Evolutionary conservation across 1,140 invertebrate species (phyloP), one percentile per base, ranked within the genome.

Genomic region (Drosophila micromelanica): DNA sequence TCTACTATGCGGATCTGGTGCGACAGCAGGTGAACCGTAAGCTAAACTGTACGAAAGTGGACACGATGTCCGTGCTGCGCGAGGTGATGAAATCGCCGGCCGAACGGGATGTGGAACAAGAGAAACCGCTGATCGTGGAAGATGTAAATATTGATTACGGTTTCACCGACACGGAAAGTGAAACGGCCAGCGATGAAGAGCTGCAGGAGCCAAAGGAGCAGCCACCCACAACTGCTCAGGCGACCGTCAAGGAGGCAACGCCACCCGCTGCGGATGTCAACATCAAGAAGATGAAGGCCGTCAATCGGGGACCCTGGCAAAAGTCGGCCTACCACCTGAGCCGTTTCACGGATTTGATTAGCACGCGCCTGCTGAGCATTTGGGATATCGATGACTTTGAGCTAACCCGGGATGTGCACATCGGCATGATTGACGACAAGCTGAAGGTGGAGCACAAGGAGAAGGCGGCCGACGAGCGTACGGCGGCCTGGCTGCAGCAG

Each of bases 371-470:
- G 38, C 38, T 89, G 0, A 73, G 54, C 27, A 56, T 84, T 6
- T 89, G 84, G 84, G 79, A 89, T 11, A 69, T 89, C 43, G 84
- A 89, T n/a, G 84, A 89, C 0, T 87, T 59, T 32, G 84, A 87
- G 30, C 35, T 42, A 11, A 73, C 76, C 0, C 65, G 60, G 0
- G 84, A 87, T 42, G 76, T 87, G 0, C n/a, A 57, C 5, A 71
- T 70, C 11, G 56, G 74, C 37, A 84, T 84, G 84, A 76, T 87
- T 6, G 62, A 87, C 2, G 79, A 73, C 17, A 73, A 73, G 8
- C 40, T 87, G 1, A 69, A 78, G 46, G 42, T 32, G 0, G 30
- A 74, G 2, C 8, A 48, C 0, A 1, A 12, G 0, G 48, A 59
- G 23, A 17, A 27, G 20, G 8, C 52, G 1, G 9, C 15, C 0